These are phyloP conservation scores for Heliothis peltigera DNA, from an alignment of 2,888 invertebrate genomes.

Conservation along the genomic window DNA sequence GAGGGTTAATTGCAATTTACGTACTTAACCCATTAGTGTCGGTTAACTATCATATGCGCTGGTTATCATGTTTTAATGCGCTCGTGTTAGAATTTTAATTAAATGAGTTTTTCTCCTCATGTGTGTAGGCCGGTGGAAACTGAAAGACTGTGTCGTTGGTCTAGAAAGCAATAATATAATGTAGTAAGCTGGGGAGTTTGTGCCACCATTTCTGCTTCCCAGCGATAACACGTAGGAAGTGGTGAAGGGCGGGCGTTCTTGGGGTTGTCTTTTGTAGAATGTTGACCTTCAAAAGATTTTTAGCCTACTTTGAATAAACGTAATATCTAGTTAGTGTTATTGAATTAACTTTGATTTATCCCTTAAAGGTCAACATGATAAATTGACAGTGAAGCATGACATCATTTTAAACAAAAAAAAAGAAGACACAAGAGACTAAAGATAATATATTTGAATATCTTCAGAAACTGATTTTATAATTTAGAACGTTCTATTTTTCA, in stretches of 20 bases:
- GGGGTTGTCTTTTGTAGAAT: too few species aligned
- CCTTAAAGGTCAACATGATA: not conserved
- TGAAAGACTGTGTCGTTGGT: too few species aligned
- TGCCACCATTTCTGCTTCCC: too few species aligned
- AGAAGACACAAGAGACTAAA: not conserved
- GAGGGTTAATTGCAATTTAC: conserved; percentile 19
- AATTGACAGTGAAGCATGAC: not conserved
- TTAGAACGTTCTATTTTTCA: not conserved
- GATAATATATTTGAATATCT: not conserved
- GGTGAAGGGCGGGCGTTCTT: too few species aligned
- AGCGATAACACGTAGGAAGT: too few species aligned
- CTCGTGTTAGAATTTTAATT: not conserved
- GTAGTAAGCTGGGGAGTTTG: too few species aligned
- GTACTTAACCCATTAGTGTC: conserved; percentile 16
- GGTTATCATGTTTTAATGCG: not conserved
- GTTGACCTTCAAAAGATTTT: too few species aligned
- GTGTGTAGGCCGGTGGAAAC: too few species aligned
- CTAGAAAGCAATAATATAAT: too few species aligned
- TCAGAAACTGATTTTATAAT: not conserved
- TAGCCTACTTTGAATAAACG: too few species aligned
- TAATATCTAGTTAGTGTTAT: not conserved
- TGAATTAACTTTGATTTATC: conserved; percentile 5
- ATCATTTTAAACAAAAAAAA: not conserved
- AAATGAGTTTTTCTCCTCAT: not conserved
- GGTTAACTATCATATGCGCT: not conserved